Conservation (phyloP, 1,140 invertebrate species). For the Lycorma delicatula region DNA sequence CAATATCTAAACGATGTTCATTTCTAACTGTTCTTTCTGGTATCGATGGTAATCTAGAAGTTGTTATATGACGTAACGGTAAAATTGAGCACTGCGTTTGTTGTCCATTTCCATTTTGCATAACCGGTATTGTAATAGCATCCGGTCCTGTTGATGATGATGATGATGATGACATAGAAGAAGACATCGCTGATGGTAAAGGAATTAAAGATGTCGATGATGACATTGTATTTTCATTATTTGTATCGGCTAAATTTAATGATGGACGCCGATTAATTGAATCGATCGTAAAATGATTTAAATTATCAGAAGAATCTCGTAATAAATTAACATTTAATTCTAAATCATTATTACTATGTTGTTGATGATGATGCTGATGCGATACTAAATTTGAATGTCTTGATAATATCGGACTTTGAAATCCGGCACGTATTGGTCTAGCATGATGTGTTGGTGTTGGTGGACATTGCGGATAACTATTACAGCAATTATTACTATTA, state of each 20-base stretch:
- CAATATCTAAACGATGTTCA: constrained; percentile 53
- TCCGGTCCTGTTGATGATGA: no score
- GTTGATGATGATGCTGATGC: no score
- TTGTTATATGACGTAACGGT: constrained; percentile 60
- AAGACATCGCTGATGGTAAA: constrained; percentile 15
- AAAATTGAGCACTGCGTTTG: constrained; percentile 35
- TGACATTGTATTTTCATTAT: constrained; percentile 15
- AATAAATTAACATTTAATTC: no score
- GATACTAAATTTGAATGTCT: no score
- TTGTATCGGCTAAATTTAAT: background rate
- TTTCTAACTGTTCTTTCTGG: constrained; percentile 55
- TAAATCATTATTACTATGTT: no score
- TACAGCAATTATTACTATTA: constrained; percentile 27
- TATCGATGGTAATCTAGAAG: constrained; percentile 70
- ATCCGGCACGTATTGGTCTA: constrained; percentile 38
- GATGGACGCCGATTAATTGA: no score
- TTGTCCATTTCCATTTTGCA: no score
- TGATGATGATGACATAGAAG: background rate
- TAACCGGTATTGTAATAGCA: no score
- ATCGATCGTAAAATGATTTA: no score
- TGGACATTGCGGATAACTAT: constrained; percentile 50
- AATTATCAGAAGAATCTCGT: no score
- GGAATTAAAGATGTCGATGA: constrained; percentile 27
- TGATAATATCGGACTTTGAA: constrained; percentile 30
- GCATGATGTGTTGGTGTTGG: constrained; percentile 77